Percentiles rank a stretch among this genome's conserved stretches.
Conservation (phyloP, 1,140 invertebrate genomes). For the Drosophila sp. region DNA sequence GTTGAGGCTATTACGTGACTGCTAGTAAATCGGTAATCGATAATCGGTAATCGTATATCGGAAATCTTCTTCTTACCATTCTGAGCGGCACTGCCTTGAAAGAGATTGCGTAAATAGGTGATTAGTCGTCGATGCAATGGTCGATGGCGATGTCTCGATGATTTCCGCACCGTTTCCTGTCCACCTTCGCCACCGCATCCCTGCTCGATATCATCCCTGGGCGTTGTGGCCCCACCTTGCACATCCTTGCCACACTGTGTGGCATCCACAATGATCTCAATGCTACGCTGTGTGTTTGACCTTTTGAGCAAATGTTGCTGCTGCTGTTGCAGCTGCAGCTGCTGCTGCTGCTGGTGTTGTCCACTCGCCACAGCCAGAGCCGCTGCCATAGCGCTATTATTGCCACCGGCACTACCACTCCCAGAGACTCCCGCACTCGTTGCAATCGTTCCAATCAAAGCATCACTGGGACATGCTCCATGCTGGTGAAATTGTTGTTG, state of each 20-base stretch:
- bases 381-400: slow-evolving; percentile 35
- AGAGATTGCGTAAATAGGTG: slow-evolving; percentile 75
- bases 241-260: slow-evolving; percentile 65
- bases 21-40: background rate
- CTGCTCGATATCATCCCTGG: slow-evolving; percentile 69
- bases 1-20: slow-evolving; percentile 4
- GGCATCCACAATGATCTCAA: slow-evolving; percentile 81
- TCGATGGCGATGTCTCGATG: slow-evolving; percentile 72
- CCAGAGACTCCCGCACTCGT: slow-evolving; percentile 38
- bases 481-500: slow-evolving; percentile 42
- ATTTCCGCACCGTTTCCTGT: slow-evolving; percentile 64
- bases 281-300: slow-evolving; percentile 70
- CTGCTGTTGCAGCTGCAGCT: too few species aligned
- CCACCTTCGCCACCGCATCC: slow-evolving; percentile 58
- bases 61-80: slow-evolving; percentile 64
- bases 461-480: slow-evolving; percentile 64
- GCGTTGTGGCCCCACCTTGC: slow-evolving; percentile 10
- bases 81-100: slow-evolving; percentile 74
- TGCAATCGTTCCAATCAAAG: slow-evolving; percentile 72
- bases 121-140: slow-evolving; percentile 75
- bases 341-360: background rate
- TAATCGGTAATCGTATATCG: background rate
- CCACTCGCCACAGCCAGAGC: slow-evolving; percentile 10
- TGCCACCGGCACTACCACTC: slow-evolving; percentile 19
- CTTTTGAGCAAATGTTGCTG: slow-evolving; percentile 43